Base-by-base conservation (phyloP, 1,140 invertebrate genomes). In the Diuraphis noxia region DNA sequence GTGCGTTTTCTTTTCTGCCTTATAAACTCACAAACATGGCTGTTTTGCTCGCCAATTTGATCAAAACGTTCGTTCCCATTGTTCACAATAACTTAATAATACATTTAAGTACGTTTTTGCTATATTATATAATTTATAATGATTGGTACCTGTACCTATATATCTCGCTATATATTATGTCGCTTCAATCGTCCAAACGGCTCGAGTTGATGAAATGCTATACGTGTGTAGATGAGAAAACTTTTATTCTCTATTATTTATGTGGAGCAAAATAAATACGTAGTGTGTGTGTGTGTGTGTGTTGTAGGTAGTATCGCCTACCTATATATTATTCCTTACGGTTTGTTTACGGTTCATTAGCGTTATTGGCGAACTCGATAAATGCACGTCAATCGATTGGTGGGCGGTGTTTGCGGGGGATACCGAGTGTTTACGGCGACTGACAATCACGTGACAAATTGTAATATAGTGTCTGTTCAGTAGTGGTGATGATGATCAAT, bases 261-360 rank as follows among this genome's bases (percentile, higher is more conserved):
- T 63, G 17, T 4, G 30, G 56, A 8, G 10, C 52, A 56, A 56
- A 56, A 63, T 13, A 52, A 49, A 49, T n/a, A 63, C 56, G 30
- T 17, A 1, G 30, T 63, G 30, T 13, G 56, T 63, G 56, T 63
- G 52, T 56, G 9, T 56, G 52, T 56, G 52, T 56, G 10, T 43
- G 43, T 43, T 43, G 43, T 43, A 43, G n/a, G 17, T n/a, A 72
- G 30, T 72, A 72, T 72, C 56, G 30, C 30, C 56, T 72, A 72
- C 56, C 23, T 81, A n/a, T n/a, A n/a, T n/a, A n/a, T n/a, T n/a
- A 81, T 23, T 30, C 40, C 40, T 43, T 43, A 84, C 56, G 56
- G 56, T n/a, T 84, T 84, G 82, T 84, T n/a, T 43, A 84, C 82
- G 41, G 41, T 84, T 84, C 82, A 84, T 84, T 84, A 43, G 23